Conservation (phyloP, 2,113 vertebrate genomes). For the Aix galericulata region DNA sequence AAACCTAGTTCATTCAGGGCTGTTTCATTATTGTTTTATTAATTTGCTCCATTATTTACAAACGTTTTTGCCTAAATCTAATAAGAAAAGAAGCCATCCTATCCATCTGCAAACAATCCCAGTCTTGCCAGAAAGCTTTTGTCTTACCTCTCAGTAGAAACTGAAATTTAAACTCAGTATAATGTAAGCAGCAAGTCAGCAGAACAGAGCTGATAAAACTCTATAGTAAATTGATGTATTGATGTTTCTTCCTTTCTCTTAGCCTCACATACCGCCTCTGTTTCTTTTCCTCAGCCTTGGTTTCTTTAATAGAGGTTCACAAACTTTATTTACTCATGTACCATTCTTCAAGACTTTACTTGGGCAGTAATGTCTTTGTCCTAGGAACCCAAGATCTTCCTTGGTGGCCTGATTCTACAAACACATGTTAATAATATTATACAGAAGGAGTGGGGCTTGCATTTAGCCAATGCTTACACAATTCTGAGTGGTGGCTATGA, state of each 20-base stretch:
- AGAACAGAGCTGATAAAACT: not conserved
- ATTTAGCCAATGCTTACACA: not conserved
- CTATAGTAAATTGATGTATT: not conserved
- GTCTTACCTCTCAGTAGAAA: not conserved
- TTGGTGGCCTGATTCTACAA: constrained; percentile 13
- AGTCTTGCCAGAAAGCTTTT: not conserved
- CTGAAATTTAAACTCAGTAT: not conserved
- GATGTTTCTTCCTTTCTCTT: not conserved
- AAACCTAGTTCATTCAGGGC: not conserved
- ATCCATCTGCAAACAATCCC: not conserved
- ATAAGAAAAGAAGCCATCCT: not conserved
- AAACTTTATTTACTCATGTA: not conserved
- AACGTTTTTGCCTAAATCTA: not conserved
- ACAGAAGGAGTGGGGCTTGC: not conserved
- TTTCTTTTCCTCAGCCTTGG: not conserved
- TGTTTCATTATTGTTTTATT: not conserved
- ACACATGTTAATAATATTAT: not conserved
- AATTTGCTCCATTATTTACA: not conserved
- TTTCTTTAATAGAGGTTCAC: not conserved
- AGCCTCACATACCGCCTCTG: not conserved
- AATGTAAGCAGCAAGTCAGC: not conserved
- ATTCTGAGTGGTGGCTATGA: not conserved
- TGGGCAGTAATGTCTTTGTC: not conserved
- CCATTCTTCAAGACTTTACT: not conserved
- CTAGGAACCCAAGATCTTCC: not conserved